Evolutionary conservation across 2,113 vertebrate genomes (phyloP).

Genomic region (Sigmodon hispidus): DNA sequence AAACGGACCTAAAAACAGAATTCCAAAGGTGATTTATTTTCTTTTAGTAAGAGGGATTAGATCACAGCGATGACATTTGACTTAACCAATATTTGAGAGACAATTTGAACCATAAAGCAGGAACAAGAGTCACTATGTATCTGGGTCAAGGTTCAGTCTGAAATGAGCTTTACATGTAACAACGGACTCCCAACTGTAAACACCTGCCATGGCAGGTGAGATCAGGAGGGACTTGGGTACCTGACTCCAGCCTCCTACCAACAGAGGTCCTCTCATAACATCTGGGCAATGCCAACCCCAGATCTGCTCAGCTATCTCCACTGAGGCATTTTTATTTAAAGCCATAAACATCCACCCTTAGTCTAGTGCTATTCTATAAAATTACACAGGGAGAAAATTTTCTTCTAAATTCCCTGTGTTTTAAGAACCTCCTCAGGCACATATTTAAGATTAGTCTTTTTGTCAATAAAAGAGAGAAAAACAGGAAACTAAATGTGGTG

Average conservation of each 20-base stretch:
- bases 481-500: background rate
- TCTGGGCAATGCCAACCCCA: background rate
- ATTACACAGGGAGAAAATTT: background rate
- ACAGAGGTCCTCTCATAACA: background rate
- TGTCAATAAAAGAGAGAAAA: slow-evolving; percentile 3
- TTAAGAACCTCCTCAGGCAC: slow-evolving; percentile 34
- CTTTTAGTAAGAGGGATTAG: slow-evolving; percentile 28
- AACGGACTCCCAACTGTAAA: background rate
- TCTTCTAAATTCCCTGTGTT: slow-evolving; percentile 23
- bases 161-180: background rate
- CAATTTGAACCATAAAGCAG: slow-evolving; percentile 32
- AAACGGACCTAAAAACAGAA: slow-evolving; percentile 92
- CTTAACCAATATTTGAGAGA: slow-evolving; percentile 14
- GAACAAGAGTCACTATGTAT: background rate
- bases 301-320: background rate
- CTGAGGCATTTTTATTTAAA: background rate
- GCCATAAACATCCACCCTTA: background rate
- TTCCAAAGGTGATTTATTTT: slow-evolving; percentile 47
- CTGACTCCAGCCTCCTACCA: background rate
- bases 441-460: background rate
- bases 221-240: background rate
- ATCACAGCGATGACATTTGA: background rate
- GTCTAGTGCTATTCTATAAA: background rate
- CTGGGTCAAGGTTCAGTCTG: background rate
- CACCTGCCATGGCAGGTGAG: background rate